These are phyloP conservation scores for Stegophylla sp. DNA, from an alignment of 2,888 invertebrate species.

Conservation along the genomic window DNA sequence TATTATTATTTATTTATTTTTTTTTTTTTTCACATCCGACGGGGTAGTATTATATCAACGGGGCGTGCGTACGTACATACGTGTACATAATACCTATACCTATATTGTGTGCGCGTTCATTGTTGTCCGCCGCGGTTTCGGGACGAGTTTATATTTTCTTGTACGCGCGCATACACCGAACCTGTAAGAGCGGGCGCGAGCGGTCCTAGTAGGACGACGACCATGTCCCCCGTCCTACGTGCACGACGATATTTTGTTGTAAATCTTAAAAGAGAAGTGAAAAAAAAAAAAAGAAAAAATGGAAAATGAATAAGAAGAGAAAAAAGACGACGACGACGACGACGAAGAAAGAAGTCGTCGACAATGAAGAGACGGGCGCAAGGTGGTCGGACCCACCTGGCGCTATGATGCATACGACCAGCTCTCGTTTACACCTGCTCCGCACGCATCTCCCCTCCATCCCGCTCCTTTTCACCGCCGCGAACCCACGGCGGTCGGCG, in stretches of 20 bases:
- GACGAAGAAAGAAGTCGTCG: background rate
- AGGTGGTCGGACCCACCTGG: constrained; percentile 55
- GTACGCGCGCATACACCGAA: background rate
- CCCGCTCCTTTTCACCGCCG: background rate
- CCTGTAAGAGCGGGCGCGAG: too few relatives aligned
- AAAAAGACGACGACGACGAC: background rate
- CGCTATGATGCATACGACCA: constrained; percentile 3
- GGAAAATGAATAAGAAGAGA: background rate
- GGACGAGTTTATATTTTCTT: constrained; percentile 12
- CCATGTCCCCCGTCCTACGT: too few relatives aligned
- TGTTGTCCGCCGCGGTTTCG: constrained; percentile 19
- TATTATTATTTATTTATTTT: background rate
- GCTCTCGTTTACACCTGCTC: constrained; percentile 26
- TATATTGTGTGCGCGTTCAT: background rate
- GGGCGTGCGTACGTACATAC: constrained; percentile 13
- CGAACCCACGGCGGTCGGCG: too few relatives aligned
- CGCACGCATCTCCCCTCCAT: background rate
- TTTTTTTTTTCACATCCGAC: constrained; percentile 7
- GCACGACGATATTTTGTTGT: constrained; percentile 45
- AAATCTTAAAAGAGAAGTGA: background rate
- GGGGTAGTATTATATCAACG: constrained; percentile 24
- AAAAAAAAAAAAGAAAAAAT: background rate
- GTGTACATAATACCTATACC: background rate
- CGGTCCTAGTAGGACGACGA: too few relatives aligned
- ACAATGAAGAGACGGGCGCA: constrained; percentile 49